A percentile compares a stretch with the other conserved stretches of the same genome.
These are phyloP conservation scores for Acanthococcus lagerstroemiae DNA, from an alignment of 2,888 invertebrate genomes.

Conservation along the genomic window DNA sequence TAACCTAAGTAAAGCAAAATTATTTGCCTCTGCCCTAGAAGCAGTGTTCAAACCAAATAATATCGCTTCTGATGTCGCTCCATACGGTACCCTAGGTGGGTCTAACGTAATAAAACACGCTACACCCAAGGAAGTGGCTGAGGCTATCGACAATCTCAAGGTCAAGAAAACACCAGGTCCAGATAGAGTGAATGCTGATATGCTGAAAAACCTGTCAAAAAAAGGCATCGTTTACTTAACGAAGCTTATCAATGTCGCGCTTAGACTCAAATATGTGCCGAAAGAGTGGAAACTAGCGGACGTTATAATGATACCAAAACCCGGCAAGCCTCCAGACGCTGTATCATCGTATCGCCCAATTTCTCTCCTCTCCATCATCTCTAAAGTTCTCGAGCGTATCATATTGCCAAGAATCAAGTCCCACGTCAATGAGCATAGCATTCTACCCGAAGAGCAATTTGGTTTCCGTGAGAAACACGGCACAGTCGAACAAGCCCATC, in stretches of 20 bases:
- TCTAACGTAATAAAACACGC: background rate
- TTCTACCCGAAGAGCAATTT: conserved; percentile 1
- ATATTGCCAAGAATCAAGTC: background rate
- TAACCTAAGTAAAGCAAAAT: background rate
- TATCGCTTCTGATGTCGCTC: background rate
- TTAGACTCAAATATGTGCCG: conserved; percentile 4
- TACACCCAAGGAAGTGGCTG: background rate
- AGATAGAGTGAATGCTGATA: background rate
- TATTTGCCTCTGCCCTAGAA: background rate
- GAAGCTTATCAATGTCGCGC: background rate
- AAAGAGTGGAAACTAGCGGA: background rate
- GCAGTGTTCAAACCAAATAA: background rate
- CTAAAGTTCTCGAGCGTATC: conserved; percentile 3
- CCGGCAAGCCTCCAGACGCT: background rate
- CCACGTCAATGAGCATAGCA: background rate
- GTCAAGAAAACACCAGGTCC: background rate
- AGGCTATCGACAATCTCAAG: background rate
- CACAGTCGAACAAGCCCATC: background rate
- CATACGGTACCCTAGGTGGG: background rate
- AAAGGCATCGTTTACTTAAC: conserved; percentile 1
- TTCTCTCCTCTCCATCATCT: background rate
- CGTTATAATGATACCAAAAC: conserved; percentile 3
- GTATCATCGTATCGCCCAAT: conserved; percentile 6
- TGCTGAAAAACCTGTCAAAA: background rate
- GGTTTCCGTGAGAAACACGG: conserved; percentile 4